phyloP scores from a whole-genome alignment of 2,113 vertebrate genomes.

The Alouatta palliata region DNA sequence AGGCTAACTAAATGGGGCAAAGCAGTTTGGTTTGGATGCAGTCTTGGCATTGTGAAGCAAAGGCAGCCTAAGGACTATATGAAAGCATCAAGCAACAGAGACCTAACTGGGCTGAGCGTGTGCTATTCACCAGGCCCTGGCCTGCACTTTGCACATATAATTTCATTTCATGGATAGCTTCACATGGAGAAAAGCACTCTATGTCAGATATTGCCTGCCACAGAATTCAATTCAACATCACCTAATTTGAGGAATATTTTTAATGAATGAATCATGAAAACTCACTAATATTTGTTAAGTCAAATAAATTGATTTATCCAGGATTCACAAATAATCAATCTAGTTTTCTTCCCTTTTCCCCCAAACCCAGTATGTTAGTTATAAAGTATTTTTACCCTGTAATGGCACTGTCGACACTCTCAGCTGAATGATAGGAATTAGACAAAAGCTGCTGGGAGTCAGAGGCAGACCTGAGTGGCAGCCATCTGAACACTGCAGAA shows the following conservation, averaged over 20 bases:
- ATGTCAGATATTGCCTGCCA: neutral
- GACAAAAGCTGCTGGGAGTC: neutral
- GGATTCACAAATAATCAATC: neutral
- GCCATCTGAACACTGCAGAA: neutral
- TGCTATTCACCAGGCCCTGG: neutral
- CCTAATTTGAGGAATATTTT: neutral
- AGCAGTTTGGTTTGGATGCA: neutral
- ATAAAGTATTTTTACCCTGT: neutral
- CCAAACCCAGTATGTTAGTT: neutral
- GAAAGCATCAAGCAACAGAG: neutral
- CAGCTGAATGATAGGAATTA: neutral
- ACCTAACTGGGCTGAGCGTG: rapidly evolving
- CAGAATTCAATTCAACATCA: neutral
- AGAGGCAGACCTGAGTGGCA: slow-evolving; percentile 45
- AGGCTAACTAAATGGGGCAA: neutral
- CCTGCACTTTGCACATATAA: neutral
- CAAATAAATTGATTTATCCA: slow-evolving; percentile 3
- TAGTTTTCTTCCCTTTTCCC: neutral
- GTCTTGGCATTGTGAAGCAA: neutral
- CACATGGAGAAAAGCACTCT: neutral
- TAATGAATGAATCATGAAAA: neutral
- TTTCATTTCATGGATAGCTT: neutral
- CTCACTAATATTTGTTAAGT: neutral
- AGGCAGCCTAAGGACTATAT: neutral
- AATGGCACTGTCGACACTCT: neutral